Base-by-base conservation (phyloP, 2,797 vertebrate genomes). In the Eulemur albifrons region DNA sequence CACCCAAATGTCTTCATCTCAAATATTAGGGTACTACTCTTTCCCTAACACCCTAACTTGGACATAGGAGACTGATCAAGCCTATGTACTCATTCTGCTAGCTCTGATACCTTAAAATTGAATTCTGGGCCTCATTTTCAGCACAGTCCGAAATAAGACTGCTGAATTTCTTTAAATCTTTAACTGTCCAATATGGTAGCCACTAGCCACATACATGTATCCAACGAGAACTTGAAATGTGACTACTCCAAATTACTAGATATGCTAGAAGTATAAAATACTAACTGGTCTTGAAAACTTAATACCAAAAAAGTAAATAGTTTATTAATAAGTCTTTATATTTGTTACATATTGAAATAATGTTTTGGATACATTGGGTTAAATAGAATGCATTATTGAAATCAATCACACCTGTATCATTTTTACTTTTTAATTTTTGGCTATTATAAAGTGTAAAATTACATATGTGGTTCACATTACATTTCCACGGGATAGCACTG, bases 361-460 rank as follows among this genome's bases (percentile, higher is more conserved):
- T 76, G 88, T 59, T 90, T 30, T 88, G 18, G 32, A 91, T 76
- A 67, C 43, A 59, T 5, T 57, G 4, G 0, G 4, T 52, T 88
- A 76, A 93, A 72, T 69, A 52, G 94, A 88, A 57, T 69, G 35
- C 17, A 59, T 82, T 40, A 25, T 43, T 61, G 52, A 82, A 80
- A 70, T 35, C 21, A 63, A 57, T 73, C 65, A 88, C 61, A 76
- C 38, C 40, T 94, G 7, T 48, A 48, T 86, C 20, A 85, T 88
- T 82, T 63, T 89, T 83, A 83, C 17, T 67, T 95, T 81, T 95
- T 48, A 84, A 79, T 57, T 50, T 57, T 69, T 87, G 57, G 10
- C 65, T 81, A 65, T 30, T 65, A 50, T 9, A 86, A 89, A 35
- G 57, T 73, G 3, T 70, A 54, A 85, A 91, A 69, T 80, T 32